Base-by-base conservation (phyloP, 2,113 vertebrate species). In the Toxostoma redivivum region DNA sequence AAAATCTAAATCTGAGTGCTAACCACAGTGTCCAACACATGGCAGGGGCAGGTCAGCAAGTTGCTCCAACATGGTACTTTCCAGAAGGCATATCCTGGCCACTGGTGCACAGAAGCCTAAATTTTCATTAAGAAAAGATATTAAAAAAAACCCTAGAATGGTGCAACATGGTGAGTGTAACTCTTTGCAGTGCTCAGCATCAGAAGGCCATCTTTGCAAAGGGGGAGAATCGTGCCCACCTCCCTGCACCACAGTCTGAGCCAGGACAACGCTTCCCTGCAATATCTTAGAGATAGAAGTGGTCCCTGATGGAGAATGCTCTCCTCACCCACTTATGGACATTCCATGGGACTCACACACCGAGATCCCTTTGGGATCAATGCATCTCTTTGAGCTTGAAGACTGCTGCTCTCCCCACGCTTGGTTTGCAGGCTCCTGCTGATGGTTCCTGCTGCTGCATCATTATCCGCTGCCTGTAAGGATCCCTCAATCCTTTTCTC, bases 391-490 rank as follows among this genome's bases (percentile, higher is more conserved):
- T 0, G 2, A 94, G 40, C 20, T 28, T 57, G 73, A 74, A 54
- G 73, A 56, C 54, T 64, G 53, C 37, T 9, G 6, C 51, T 37
- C 40, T 76, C 17, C 21, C 15, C 44, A 58, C 3, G 3, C 7
- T 3, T 8, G 4, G 1, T 60, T 48, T 51, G 70, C 40, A 87
- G 88, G 62, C 25, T 73, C 44, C 47, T 79, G 45, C 15, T 48
- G 62, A 4, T 28, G 25, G n/a, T 8, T 79, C 40, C 31, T 65
- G 31, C 54, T 73, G 60, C 31, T 62, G 38, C 45, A 15, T 64
- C 61, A 40, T 40, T 2, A 0, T 60, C 56, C 0, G 0, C 35
- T 7, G 1, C 22, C 42, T n/a, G 33, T 0, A 0, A 58, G 33
- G 4, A 70, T 33, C 15, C 19, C 50, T 77, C 1, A 1, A 17